These are phyloP conservation scores for Biston stratarius DNA, from an alignment of 2,888 invertebrate genomes.

Conservation along the genomic window DNA sequence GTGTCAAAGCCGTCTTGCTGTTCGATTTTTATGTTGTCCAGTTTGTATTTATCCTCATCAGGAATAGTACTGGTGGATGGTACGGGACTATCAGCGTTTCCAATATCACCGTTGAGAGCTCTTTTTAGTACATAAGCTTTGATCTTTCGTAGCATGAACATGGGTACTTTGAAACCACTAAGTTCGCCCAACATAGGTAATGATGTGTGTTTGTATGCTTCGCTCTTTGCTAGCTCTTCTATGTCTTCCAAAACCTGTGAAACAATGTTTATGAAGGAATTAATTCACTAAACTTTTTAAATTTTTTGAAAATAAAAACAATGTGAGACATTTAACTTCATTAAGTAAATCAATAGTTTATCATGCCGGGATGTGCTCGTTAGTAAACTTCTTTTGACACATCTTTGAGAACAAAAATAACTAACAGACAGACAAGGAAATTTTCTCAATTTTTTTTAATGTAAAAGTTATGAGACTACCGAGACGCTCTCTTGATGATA, in stretches of 20 bases:
- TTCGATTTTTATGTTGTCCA: conserved; percentile 76
- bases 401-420: too few species aligned
- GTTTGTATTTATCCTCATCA: conserved; percentile 69
- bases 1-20: conserved; percentile 72
- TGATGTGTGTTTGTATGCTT: conserved; percentile 89
- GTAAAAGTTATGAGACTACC: too few species aligned
- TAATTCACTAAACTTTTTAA: neutral
- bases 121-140: conserved; percentile 87
- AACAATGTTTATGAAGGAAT: neutral
- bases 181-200: conserved; percentile 89
- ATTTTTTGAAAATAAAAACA: too few species aligned
- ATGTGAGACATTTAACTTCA: too few species aligned
- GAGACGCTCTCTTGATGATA: too few species aligned
- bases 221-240: conserved; percentile 90
- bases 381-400: too few species aligned
- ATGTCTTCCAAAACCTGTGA: conserved; percentile 90
- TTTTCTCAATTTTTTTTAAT: too few species aligned
- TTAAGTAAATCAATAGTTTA: too few species aligned
- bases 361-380: too few species aligned
- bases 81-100: conserved; percentile 73
- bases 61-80: conserved; percentile 66
- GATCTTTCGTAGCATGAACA: conserved; percentile 91
- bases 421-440: too few species aligned
- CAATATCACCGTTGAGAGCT: conserved; percentile 66
- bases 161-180: conserved; percentile 91